phyloP scores from a whole-genome alignment of 2,888 invertebrate species.

The Salpingus planirostris region DNA sequence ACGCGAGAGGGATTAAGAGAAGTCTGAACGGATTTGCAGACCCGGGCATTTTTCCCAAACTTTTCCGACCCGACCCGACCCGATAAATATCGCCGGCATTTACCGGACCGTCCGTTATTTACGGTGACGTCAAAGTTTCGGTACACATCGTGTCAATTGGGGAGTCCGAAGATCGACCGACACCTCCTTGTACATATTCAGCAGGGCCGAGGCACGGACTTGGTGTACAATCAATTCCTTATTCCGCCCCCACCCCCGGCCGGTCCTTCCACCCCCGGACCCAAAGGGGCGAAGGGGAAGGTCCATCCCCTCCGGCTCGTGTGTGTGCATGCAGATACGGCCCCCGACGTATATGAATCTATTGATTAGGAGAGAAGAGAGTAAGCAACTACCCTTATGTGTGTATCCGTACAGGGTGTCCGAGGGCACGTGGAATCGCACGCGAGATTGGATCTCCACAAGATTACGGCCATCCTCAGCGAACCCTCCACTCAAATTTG shows the following conservation, averaged over 20 bases:
- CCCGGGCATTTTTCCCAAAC: neutral
- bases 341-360: constrained; percentile 37
- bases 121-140: too few relatives aligned
- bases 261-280: constrained; percentile 31
- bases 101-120: too few relatives aligned
- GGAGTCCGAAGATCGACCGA: constrained; percentile 15
- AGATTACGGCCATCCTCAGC: too few relatives aligned
- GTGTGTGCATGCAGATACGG: constrained; percentile 39
- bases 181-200: constrained; percentile 34
- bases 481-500: too few relatives aligned
- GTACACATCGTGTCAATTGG: too few relatives aligned
- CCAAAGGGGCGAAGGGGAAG: constrained; percentile 16
- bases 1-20: constrained; percentile 16
- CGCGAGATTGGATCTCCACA: too few relatives aligned
- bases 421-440: too few relatives aligned
- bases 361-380: constrained; percentile 39
- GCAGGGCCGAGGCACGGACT: constrained; percentile 31
- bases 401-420: too few relatives aligned
- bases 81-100: neutral
- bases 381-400: constrained; percentile 27
- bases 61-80: neutral
- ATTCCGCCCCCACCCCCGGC: constrained; percentile 29
- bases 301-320: constrained; percentile 23
- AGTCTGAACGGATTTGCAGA: constrained; percentile 7
- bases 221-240: constrained; percentile 39